Conservation (phyloP, 2,888 invertebrate species). For the Mimachlamys varia region DNA sequence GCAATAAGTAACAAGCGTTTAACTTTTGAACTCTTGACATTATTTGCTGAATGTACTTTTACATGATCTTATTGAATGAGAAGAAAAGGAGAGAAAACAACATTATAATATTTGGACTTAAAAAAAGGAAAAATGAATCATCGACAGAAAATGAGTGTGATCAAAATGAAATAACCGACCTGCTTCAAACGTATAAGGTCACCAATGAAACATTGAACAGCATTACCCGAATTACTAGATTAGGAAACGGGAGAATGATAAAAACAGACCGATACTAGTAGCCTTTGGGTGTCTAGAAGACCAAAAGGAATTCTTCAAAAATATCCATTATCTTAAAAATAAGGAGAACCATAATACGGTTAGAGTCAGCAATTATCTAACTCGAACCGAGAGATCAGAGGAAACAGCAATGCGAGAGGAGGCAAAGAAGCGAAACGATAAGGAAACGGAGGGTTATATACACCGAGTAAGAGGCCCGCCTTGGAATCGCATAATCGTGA, state of each 20-base stretch:
- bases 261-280: background rate
- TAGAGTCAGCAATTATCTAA: background rate
- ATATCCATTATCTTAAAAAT: background rate
- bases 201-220: background rate
- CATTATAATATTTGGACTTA: too few relatives aligned
- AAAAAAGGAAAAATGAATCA: too few relatives aligned
- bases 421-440: too few relatives aligned
- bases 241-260: background rate
- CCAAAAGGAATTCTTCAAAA: background rate
- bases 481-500: too few relatives aligned
- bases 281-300: background rate
- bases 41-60: too few relatives aligned
- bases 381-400: background rate
- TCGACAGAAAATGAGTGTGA: background rate
- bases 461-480: too few relatives aligned
- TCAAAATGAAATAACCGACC: background rate
- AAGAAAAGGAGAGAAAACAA: too few relatives aligned
- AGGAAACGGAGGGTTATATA: too few relatives aligned
- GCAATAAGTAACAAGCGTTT: too few relatives aligned
- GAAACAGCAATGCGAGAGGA: background rate
- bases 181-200: background rate
- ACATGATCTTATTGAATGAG: too few relatives aligned
- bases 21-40: too few relatives aligned
- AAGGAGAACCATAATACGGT: background rate
- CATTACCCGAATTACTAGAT: background rate